Conservation (phyloP, 2,797 vertebrate genomes). For the Brotula barbata region DNA sequence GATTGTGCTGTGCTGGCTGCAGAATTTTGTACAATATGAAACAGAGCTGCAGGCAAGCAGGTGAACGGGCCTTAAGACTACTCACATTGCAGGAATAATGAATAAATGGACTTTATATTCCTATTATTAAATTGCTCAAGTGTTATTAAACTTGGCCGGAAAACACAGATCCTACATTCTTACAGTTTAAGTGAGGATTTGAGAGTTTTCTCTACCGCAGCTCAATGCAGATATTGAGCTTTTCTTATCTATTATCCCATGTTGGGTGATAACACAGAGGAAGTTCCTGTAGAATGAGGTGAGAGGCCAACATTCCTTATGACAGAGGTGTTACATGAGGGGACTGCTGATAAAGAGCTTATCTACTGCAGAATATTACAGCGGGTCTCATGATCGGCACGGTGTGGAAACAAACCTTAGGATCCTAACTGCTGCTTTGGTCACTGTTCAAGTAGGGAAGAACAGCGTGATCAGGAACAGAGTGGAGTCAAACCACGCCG, state of each 20-base stretch:
- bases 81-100: too few species aligned
- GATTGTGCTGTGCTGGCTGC: too few species aligned
- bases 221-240: slow-evolving; percentile 8
- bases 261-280: slow-evolving; percentile 40
- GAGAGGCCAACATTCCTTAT: slow-evolving; percentile 72
- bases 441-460: slow-evolving; percentile 14
- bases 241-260: slow-evolving; percentile 7
- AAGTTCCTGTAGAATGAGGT: slow-evolving; percentile 57
- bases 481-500: background rate
- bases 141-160: too few species aligned
- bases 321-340: slow-evolving; percentile 61
- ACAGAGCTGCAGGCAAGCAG: too few species aligned
- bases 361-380: slow-evolving; percentile 55
- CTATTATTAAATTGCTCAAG: too few species aligned
- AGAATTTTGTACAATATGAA: background rate
- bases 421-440: slow-evolving; percentile 26
- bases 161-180: too few species aligned
- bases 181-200: too few species aligned
- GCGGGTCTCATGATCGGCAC: slow-evolving; percentile 63
- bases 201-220: background rate
- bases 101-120: too few species aligned
- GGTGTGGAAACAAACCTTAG: slow-evolving; percentile 47
- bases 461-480: slow-evolving; percentile 6
- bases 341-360: slow-evolving; percentile 68
- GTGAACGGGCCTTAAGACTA: too few species aligned